Base-by-base conservation (phyloP, 2,888 invertebrate species). In the Troides helena region DNA sequence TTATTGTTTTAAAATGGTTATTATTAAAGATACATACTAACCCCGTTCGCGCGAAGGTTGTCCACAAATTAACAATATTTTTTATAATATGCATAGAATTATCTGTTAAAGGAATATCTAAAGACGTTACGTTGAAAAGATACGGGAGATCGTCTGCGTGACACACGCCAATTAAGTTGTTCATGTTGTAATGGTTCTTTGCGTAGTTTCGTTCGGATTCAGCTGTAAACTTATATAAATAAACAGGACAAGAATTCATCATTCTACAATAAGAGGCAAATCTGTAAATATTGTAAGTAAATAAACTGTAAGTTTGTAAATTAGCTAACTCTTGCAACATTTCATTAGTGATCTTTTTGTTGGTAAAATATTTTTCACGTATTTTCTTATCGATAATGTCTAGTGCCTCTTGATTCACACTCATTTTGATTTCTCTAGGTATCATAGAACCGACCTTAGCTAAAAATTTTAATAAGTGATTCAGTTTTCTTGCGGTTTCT, bases 131-230 rank as follows among this genome's bases (percentile, higher is more conserved):
- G 65, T 92, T 82, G 64, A 92, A 92, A 2, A 88, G 78, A 72
- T 92, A 92, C 4, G 81, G 81, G 36, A 91, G 75, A 1, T 92
- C 92, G 69, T 92, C 92, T 3, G 88, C 82, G 72, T 92, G 92
- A 74, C 92, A 92, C 2, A 88, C 90, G 1, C 92, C 92, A 64
- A 81, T 73, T 2, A 85, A 67, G 5, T 75, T 69, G 5, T 88
- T 81, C 87, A 92, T 86, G 59, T 88, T 84, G 68, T 92, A 92
- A 61, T 77, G 73, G 62, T 78, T 84, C 77, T 92, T 92, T 18
- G 85, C 82, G 67, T 81, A 80, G 76, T 90, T 92, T 63, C 92
- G 81, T 64, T 90, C 91, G 18, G 89, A 87, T 79, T 91, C 91
- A 8, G 85, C 85, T 4, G 73, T 74, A 75, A 92, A 91, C 72